phyloP scores from a whole-genome alignment of 2,888 invertebrate genomes.

The Pollenia angustigena region DNA sequence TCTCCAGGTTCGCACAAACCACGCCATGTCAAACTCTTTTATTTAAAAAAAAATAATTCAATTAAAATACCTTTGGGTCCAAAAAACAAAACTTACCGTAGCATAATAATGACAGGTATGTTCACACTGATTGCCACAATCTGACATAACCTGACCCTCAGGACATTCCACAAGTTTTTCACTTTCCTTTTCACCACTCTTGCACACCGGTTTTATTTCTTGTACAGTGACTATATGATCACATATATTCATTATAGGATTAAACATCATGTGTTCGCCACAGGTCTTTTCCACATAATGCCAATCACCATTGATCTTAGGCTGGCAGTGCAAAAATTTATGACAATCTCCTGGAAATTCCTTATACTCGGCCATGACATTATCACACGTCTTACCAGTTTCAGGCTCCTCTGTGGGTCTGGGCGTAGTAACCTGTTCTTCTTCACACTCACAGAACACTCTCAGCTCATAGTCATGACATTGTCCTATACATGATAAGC shows the following conservation, averaged over 20 bases:
- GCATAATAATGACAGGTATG: constrained; percentile 89
- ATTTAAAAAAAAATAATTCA: constrained; percentile 3
- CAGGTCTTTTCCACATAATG: constrained; percentile 88
- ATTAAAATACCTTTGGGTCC: not conserved
- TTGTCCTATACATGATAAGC: constrained; percentile 88
- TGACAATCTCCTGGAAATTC: constrained; percentile 88
- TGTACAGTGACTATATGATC: constrained; percentile 87
- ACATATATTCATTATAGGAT: constrained; percentile 87
- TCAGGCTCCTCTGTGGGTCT: constrained; percentile 78
- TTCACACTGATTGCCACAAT: constrained; percentile 90
- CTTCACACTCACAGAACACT: constrained; percentile 88
- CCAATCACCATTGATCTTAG: constrained; percentile 83
- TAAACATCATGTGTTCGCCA: constrained; percentile 87
- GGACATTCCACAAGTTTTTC: constrained; percentile 76
- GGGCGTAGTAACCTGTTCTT: constrained; percentile 60
- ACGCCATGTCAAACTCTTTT: constrained; percentile 78
- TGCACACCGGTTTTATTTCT: constrained; percentile 87
- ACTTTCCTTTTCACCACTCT: constrained; percentile 73
- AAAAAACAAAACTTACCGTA: constrained; percentile 76
- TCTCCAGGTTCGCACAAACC: constrained; percentile 81
- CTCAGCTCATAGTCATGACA: constrained; percentile 94
- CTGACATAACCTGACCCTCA: constrained; percentile 86
- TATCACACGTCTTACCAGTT: constrained; percentile 79
- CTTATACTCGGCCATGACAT: constrained; percentile 85
- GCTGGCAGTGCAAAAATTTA: constrained; percentile 89